Evolutionary conservation across 2,888 invertebrate genomes (phyloP), one percentile per base, ranked within the genome.

Genomic region (Pyrochroa serraticornis): DNA sequence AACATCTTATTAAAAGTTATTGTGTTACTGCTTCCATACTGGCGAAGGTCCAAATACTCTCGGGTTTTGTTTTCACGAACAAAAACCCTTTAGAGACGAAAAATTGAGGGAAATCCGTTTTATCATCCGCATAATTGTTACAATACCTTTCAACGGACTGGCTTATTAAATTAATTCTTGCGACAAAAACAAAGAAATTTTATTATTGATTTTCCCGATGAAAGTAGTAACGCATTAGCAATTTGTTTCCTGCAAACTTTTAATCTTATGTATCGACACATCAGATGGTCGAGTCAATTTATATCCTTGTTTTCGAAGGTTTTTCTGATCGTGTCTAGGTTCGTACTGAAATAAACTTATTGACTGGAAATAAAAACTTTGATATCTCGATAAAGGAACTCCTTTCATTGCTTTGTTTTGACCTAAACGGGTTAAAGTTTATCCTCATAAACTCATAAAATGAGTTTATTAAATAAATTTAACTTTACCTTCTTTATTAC

Each of bases 1-100:
- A 56, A 50, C 49, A 44, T 45, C 56, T 43, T 56, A 49, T 45
- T 56, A 36, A 56, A 45, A 56, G 38, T 56, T 55, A 55, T 55
- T 55, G 55, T 48, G 42, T 48, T 42, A 42, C 33, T 32, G 45
- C 30, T 44, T 55, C 43, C 36, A 36, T 35, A 9, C 34, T 56
- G 56, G 56, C 56, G 44, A 32, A 33, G 9, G 30, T 49, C 56
- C 56, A 56, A 56, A 44, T 49, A 10, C 7, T 14, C 22, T 5
- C 22, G 30, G 37, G 37, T 37, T 45, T 42, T 53, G 55, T 55
- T 47, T 42, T 33, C 31, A n/a, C 36, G 30, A 38, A 47, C 41
- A 44, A 35, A 31, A 53, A 53, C 31, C 44, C 34, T 46, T 5
- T 5, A 22, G 3, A 22, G 46, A 10, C 41, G 33, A 41, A 39